These are phyloP conservation scores for Elanoides forficatus DNA, from an alignment of 2,113 vertebrate genomes.

Conservation along the genomic window DNA sequence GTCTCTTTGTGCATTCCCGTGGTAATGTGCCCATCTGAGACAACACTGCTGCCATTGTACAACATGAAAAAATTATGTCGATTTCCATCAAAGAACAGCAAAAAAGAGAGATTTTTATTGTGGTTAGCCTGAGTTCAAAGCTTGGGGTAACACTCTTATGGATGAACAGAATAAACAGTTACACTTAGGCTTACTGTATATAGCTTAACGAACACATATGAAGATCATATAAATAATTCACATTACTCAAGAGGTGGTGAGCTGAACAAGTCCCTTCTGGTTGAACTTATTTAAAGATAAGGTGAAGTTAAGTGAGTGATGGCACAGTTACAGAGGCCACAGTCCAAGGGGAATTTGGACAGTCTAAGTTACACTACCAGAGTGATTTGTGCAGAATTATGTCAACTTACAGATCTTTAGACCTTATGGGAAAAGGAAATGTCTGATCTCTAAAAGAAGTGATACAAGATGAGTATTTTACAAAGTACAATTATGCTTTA, in stretches of 20 bases:
- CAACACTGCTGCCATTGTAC: constrained; percentile 36
- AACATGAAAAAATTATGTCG: constrained; percentile 24
- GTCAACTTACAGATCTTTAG: constrained; percentile 76
- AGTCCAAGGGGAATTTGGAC: constrained; percentile 86
- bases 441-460: constrained; percentile 79
- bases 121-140: constrained; percentile 51
- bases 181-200: constrained; percentile 71
- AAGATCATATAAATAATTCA: constrained; percentile 95
- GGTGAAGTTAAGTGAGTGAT: constrained; percentile 84
- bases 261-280: constrained; percentile 88
- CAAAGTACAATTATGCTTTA: constrained; percentile 62
- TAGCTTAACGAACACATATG: constrained; percentile 82
- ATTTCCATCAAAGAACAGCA: constrained; percentile 35
- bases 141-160: constrained; percentile 52
- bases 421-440: constrained; percentile 76
- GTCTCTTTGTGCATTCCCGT: neutral
- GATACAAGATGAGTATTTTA: constrained; percentile 71
- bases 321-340: constrained; percentile 75
- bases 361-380: constrained; percentile 76
- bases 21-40: neutral
- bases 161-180: constrained; percentile 70
- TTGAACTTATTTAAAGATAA: constrained; percentile 89
- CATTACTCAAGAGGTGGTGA: constrained; percentile 79
- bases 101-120: constrained; percentile 35
- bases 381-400: constrained; percentile 82